A percentile compares a stretch with the other conserved stretches of the same genome.
Conservation (phyloP, 2,797 vertebrate genomes). For the Percopsis omiscomaycus region DNA sequence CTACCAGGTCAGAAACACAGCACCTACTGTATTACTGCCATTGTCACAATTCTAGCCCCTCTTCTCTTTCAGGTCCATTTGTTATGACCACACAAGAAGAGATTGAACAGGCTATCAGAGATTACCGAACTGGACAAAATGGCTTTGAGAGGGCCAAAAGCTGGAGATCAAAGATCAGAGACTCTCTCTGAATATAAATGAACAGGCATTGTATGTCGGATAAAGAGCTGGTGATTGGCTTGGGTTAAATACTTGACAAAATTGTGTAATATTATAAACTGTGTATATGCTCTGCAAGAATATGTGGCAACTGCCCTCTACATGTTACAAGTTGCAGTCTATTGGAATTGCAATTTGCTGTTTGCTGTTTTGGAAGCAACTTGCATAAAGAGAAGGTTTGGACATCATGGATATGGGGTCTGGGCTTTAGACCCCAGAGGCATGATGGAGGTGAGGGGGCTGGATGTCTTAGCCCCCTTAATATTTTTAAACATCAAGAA, state of each 20-base stretch:
- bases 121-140: constrained; percentile 74
- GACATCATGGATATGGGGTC: no score
- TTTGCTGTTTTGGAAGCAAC: constrained; percentile 1
- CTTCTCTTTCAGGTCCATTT: constrained; percentile 73
- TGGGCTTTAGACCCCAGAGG: no score
- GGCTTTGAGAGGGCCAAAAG: constrained; percentile 78
- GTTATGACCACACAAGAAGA: constrained; percentile 84
- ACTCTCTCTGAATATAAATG: constrained; percentile 41
- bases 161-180: constrained; percentile 81
- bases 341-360: neutral
- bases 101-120: constrained; percentile 75
- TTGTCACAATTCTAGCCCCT: neutral
- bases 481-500: no score
- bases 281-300: no score
- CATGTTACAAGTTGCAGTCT: no score
- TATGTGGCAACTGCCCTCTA: no score
- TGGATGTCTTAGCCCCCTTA: no score
- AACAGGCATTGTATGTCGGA: neutral
- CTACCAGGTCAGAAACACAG: neutral
- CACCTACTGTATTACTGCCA: neutral
- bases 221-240: no score
- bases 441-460: no score
- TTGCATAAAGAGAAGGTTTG: neutral
- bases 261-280: no score
- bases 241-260: neutral